These are phyloP conservation scores for Charaxes varanes DNA, from an alignment of 1,140 invertebrate species.

Conservation along the genomic window DNA sequence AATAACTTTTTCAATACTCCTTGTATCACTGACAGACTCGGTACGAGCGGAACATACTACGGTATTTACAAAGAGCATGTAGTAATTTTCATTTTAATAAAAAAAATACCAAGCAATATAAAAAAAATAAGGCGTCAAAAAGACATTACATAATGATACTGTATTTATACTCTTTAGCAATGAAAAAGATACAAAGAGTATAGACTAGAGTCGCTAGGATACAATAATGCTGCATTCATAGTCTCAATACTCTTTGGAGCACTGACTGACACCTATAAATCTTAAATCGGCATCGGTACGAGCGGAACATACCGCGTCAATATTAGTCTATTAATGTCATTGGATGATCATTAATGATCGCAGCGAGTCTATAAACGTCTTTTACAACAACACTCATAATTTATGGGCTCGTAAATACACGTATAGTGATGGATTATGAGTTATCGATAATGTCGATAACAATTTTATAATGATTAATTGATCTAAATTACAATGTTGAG, in stretches of 20 bases:
- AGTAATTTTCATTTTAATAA: too few species aligned
- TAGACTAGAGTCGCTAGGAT: too few species aligned
- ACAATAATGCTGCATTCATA: background rate
- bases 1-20: too few species aligned
- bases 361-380: slow-evolving; percentile 44
- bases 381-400: slow-evolving; percentile 40
- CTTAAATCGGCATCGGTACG: slow-evolving; percentile 19
- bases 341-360: slow-evolving; percentile 48
- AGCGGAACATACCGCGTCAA: slow-evolving; percentile 33
- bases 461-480: slow-evolving; percentile 15
- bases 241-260: slow-evolving; percentile 10
- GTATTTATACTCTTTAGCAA: too few species aligned
- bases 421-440: slow-evolving; percentile 31
- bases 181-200: too few species aligned
- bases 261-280: slow-evolving; percentile 17
- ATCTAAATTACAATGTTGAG: slow-evolving; percentile 13
- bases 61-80: too few species aligned
- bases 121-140: too few species aligned
- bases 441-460: slow-evolving; percentile 34
- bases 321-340: slow-evolving; percentile 44
- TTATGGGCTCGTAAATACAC: slow-evolving; percentile 48
- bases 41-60: too few species aligned
- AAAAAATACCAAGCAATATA: too few species aligned
- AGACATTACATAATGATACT: too few species aligned
- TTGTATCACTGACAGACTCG: too few species aligned